phyloP scores from a whole-genome alignment of 2,113 vertebrate species.

The Cryptoleucopteryx plumbea region DNA sequence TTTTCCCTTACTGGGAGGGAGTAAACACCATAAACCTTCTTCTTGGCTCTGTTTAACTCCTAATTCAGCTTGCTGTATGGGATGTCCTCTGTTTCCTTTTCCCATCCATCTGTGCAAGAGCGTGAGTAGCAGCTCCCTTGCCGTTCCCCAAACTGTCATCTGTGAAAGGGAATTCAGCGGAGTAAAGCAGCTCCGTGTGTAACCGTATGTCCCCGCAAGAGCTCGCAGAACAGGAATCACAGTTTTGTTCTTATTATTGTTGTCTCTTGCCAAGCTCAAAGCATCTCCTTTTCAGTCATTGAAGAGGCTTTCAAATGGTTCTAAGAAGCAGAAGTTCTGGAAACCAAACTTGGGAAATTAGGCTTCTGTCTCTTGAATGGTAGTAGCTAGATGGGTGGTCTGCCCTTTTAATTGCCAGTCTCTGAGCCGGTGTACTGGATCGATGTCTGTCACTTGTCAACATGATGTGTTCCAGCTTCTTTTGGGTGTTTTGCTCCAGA shows the following conservation, averaged over 20 bases:
- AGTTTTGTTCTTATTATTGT: not conserved
- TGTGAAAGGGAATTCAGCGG: not conserved
- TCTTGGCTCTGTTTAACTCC: not conserved
- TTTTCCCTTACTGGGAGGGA: not conserved
- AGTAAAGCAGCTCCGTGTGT: not conserved
- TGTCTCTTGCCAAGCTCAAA: not conserved
- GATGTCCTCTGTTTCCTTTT: not conserved
- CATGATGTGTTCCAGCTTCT: fast-evolving
- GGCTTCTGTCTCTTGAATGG: not conserved
- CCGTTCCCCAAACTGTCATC: not conserved
- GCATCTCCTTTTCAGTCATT: not conserved
- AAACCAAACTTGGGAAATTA: not conserved
- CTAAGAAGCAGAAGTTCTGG: not conserved
- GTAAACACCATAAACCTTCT: not conserved
- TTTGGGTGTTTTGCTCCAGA: not conserved
- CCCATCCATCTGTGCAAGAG: not conserved
- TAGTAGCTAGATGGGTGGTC: not conserved
- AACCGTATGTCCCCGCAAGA: not conserved
- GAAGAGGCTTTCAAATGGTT: not conserved
- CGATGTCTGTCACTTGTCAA: not conserved
- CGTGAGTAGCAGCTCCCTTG: not conserved
- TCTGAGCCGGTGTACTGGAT: not conserved
- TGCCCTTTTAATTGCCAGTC: not conserved
- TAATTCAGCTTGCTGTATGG: not conserved
- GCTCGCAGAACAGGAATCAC: not conserved